phyloP scores from a whole-genome alignment of 2,113 vertebrate species.

The Catharus fuscescens region DNA sequence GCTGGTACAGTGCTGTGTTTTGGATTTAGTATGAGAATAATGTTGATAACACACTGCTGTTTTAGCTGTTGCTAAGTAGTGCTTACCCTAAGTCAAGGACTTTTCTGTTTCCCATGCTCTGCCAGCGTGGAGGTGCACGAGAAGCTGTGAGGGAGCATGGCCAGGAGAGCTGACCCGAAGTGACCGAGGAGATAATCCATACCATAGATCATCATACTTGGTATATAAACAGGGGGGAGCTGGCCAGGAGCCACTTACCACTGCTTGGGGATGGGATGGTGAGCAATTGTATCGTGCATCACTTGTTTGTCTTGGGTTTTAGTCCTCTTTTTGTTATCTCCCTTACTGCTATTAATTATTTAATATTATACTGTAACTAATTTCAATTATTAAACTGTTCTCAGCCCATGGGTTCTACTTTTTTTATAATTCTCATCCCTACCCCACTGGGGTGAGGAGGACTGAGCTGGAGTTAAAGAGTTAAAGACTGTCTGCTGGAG shows the following conservation, averaged over 20 bases:
- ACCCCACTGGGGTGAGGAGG: background rate
- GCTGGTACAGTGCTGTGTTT: background rate
- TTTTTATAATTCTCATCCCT: background rate
- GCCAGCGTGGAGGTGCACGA: background rate
- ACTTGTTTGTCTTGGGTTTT: background rate
- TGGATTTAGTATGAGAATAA: background rate
- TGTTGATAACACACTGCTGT: background rate
- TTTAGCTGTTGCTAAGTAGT: constrained; percentile 2
- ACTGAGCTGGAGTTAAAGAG: background rate
- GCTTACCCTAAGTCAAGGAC: background rate
- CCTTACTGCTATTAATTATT: background rate
- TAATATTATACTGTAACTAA: background rate
- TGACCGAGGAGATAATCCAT: background rate
- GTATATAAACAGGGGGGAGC: background rate
- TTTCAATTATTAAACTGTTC: background rate
- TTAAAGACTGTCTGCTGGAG: background rate
- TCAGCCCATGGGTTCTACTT: background rate
- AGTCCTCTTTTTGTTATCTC: background rate
- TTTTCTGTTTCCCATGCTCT: background rate
- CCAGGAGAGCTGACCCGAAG: background rate
- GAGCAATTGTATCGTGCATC: background rate
- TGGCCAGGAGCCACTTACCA: background rate
- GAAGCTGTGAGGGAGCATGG: background rate
- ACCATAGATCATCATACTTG: background rate
- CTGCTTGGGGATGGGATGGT: background rate